Evolutionary conservation across 2,113 vertebrate species (phyloP).

Genomic region (Turdus rufiventris): DNA sequence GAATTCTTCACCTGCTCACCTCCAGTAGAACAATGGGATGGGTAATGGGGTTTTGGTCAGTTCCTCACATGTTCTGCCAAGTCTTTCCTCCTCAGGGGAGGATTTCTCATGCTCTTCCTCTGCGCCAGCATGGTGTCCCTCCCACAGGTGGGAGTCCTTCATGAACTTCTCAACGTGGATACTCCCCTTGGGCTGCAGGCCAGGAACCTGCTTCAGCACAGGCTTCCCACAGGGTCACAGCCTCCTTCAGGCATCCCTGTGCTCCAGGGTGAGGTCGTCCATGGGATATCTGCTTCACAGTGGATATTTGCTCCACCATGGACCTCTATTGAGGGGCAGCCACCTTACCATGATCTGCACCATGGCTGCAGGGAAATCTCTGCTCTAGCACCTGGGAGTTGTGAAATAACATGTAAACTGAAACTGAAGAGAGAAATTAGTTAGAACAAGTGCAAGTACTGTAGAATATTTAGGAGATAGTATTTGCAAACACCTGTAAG

Average conservation of each 20-base stretch:
- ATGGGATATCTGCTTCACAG: background rate
- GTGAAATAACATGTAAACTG: background rate
- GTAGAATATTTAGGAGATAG: background rate
- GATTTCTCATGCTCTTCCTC: accelerated
- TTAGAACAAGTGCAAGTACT: background rate
- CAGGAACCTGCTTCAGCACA: background rate
- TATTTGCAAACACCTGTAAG: background rate
- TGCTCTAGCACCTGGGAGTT: background rate
- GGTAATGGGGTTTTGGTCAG: accelerated
- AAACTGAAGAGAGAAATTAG: background rate
- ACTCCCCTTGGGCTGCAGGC: background rate
- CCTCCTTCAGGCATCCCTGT: background rate
- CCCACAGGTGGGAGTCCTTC: background rate
- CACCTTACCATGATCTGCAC: background rate
- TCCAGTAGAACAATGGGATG: accelerated
- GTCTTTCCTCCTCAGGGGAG: background rate
- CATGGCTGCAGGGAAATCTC: background rate
- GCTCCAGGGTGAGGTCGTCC: background rate
- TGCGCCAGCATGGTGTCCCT: background rate
- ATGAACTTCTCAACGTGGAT: accelerated
- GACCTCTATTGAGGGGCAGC: accelerated
- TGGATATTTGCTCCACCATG: background rate
- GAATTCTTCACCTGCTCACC: background rate
- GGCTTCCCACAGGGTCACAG: background rate
- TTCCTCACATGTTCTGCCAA: background rate